Percentiles rank a stretch among this genome's conserved stretches.
Conservation (phyloP, 2,113 vertebrate species). For the Calidris pugnax region DNA sequence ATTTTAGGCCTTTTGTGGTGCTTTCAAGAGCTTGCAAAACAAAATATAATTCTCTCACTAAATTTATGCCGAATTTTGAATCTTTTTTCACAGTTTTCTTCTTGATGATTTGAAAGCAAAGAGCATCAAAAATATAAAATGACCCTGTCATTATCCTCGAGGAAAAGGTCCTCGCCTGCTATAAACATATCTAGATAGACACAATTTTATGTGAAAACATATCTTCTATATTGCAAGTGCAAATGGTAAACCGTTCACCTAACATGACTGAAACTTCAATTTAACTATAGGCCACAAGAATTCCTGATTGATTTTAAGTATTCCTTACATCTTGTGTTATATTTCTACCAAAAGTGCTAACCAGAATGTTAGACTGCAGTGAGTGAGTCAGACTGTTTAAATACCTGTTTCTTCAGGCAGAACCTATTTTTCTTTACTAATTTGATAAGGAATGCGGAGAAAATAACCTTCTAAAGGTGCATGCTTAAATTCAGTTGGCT, state of each 20-base stretch:
- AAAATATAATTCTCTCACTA: neutral
- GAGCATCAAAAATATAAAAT: neutral
- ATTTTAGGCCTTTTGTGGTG: neutral
- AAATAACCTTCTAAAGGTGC: neutral
- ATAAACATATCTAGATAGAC: neutral
- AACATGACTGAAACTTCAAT: neutral
- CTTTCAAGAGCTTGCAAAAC: neutral
- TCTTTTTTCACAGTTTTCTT: neutral
- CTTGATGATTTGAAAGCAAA: neutral
- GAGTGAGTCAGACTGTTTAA: neutral
- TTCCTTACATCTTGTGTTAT: neutral
- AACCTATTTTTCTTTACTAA: neutral
- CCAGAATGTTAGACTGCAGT: neutral
- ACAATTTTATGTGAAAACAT: neutral
- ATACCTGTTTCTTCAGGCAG: neutral
- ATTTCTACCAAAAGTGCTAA: neutral
- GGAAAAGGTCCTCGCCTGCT: neutral
- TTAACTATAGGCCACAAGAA: neutral
- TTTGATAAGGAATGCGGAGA: neutral
- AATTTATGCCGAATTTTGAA: neutral
- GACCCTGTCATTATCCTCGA: rapidly evolving
- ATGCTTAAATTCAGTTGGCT: neutral
- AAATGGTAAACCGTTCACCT: neutral
- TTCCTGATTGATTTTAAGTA: neutral
- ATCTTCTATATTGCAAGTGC: neutral